Base-by-base conservation (phyloP, 2,113 vertebrate species). In the Mirounga angustirostris region DNA sequence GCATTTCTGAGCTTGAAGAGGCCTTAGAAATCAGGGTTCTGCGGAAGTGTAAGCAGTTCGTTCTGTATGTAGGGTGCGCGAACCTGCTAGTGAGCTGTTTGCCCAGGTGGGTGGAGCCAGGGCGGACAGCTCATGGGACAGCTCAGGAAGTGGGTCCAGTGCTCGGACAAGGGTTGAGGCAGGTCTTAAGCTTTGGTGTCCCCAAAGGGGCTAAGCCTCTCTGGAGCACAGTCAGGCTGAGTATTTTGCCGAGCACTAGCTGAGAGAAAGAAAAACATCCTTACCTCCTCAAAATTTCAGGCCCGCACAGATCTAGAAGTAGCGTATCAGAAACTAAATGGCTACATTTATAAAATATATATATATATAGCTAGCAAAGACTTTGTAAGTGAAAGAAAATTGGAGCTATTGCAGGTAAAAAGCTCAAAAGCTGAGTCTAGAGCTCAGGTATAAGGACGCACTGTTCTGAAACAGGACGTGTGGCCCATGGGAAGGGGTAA, bases 401-500 rank as follows among this genome's bases (percentile, higher is more conserved):
- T 21, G 22, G 36, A 43, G 7, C 21, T 16, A 0, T 3, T 13
- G 36, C 63, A 16, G 43, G 69, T 22, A 4, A 71, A 89, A 69
- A 30, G 26, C 43, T 30, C 19, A 24, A 63, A 40, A 46, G 30
- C 26, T 8, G 30, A 21, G 50, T 58, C 16, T 76, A 30, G 95
- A 61, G 59, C 80, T 63, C 74, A 71, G n/a, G 54, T 10, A 12
- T 2, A 2, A 80, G 50, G 56, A 74, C 36, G 56, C 0, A 5
- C 63, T 10, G 1, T n/a, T 46, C 65, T n/a, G 63, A 80, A 43
- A 18, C 61, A 61, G 65, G 79, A 4, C 28, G 1, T 0, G 18
- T 9, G 9, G 40, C 13, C 0, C 1, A 26, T 33, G n/a, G 43
- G 33, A 33, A 14, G 8, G 6, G 28, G 22, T 54, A 13, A 63